Percentiles rank a stretch among this genome's conserved stretches.
phyloP scores from a whole-genome alignment of 2,888 invertebrate genomes.

The Mythimna albipuncta region DNA sequence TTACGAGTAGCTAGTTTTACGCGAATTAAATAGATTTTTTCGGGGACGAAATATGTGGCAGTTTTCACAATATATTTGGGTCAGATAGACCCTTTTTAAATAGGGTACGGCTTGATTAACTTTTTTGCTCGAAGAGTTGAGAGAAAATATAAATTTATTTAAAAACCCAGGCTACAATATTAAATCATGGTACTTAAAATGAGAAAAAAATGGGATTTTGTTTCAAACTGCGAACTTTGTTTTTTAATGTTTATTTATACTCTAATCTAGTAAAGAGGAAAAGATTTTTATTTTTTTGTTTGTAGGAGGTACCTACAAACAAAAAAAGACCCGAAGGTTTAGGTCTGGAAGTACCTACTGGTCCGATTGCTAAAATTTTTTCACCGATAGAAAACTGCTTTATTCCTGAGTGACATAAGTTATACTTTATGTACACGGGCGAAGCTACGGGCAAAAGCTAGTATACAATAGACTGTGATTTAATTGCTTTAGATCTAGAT shows the following conservation, averaged over 20 bases:
- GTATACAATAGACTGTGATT: not conserved
- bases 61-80: slow-evolving; percentile 30
- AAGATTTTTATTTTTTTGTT: no score
- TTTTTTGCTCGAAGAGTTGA: not conserved
- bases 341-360: no score
- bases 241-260: not conserved
- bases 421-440: no score
- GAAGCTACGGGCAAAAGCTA: no score
- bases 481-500: no score
- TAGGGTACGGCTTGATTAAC: slow-evolving; percentile 3
- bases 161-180: not conserved
- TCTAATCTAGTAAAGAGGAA: no score
- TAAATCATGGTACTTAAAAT: not conserved
- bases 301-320: no score
- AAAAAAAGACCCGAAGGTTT: no score
- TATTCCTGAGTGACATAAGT: no score
- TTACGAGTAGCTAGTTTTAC: slow-evolving; percentile 34
- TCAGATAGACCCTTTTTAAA: slow-evolving; percentile 7
- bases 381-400: no score
- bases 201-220: not conserved
- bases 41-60: slow-evolving; percentile 1
- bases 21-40: slow-evolving; percentile 25
- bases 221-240: not conserved
- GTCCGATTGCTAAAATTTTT: no score
- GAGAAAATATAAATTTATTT: not conserved